Evolutionary conservation across 2,113 vertebrate species (phyloP), one percentile per base, ranked within the genome.

Genomic region (Burhinus oedicnemus): DNA sequence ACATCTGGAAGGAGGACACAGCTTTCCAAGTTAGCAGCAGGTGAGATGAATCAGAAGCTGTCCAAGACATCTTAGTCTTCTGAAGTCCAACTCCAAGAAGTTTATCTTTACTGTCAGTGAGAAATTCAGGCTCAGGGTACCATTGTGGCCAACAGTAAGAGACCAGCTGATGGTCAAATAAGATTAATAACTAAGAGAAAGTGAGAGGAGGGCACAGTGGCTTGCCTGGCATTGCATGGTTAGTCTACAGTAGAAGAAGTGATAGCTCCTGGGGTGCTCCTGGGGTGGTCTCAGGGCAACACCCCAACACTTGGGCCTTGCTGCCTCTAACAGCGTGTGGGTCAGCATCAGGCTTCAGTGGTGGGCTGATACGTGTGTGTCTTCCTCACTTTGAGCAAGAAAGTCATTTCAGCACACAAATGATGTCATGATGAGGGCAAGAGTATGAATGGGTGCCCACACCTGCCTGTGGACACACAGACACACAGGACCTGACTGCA

Each of bases 361-460:
- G 12, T 9, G 44, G 49, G n/a, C 25, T 49, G 45, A 13, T 18
- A 55, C 0, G 0, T 36, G 49, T 44, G 18, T 12, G 5, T 38
- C 42, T 62, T 77, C 54, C 54, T 74, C 18, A 3, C 36, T 60
- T 22, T 17, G 60, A 83, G 30, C 18, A 78, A 64, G 29, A 61
- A 66, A 77, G 8, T 20, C 0, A 8, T 61, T 74, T 54, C 57
- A 78, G 49, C 1, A 0, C 38, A 44, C 8, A n/a, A 71, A 20
- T 3, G 2, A 47, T 51, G 19, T 21, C 66, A 57, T 0, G 0
- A 1, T 42, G 34, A 16, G 19, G 32, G 54, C 26, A 74, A 11
- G 83, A 34, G 58, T 2, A 15, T 6, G 75, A 72, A 45, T 47
- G 71, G 42, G 55, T 95, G 36, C 22, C 76, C 72, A 66, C 11